These are phyloP conservation scores for Sialis fuliginosa DNA, from an alignment of 2,888 invertebrate genomes.

Conservation along the genomic window DNA sequence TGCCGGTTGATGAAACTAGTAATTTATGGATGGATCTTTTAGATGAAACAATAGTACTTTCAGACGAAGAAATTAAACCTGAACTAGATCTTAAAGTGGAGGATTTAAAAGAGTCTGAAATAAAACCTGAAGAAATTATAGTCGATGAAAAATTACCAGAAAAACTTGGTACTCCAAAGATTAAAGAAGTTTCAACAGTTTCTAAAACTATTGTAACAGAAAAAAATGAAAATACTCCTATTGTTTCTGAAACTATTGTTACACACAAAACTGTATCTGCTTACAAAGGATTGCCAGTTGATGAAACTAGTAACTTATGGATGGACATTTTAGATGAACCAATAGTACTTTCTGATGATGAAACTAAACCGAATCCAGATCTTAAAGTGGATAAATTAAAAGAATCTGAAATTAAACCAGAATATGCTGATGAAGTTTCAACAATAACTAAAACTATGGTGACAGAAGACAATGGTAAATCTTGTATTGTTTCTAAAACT, in stretches of 20 bases:
- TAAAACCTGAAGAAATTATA: no score
- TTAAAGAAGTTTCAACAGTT: not conserved
- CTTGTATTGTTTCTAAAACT: no score
- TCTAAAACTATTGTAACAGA: not conserved
- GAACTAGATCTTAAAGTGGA: constrained; percentile 2
- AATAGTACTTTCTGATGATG: constrained; percentile 14
- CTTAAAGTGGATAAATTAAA: not conserved
- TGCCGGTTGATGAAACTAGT: constrained; percentile 8
- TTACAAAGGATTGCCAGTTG: constrained; percentile 14
- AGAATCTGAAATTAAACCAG: not conserved
- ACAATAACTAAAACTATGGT: not conserved
- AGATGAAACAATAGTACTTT: constrained; percentile 12
- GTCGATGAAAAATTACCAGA: no score
- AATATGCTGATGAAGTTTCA: not conserved
- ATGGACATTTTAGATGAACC: constrained; percentile 9
- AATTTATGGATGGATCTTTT: constrained; percentile 5
- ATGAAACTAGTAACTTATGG: constrained; percentile 10
- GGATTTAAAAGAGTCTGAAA: not conserved
- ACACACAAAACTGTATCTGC: not conserved
- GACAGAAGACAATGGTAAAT: no score
- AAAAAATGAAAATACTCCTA: not conserved
- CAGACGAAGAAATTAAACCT: constrained; percentile 13
- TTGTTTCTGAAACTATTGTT: no score
- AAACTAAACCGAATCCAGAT: constrained; percentile 7
- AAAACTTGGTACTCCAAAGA: no score